phyloP scores from a whole-genome alignment of 2,888 invertebrate species.

The Torymus aiolomorphi region DNA sequence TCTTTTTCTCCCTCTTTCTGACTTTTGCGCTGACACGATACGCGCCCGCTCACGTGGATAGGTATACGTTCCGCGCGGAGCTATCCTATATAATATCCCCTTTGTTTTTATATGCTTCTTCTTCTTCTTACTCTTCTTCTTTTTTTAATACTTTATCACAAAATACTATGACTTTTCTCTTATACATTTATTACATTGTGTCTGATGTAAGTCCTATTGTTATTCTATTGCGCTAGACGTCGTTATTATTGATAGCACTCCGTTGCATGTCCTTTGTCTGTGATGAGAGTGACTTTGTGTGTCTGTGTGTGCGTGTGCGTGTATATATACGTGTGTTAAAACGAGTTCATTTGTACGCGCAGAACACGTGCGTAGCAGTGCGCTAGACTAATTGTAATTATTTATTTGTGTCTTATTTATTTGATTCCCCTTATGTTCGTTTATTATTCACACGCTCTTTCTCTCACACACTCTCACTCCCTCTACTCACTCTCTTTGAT shows the following conservation, averaged over 20 bases:
- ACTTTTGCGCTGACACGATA: constrained; percentile 12
- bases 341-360: constrained; percentile 24
- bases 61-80: too few relatives aligned
- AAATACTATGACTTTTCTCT: constrained; percentile 55
- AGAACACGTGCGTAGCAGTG: neutral
- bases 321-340: constrained; percentile 1
- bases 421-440: constrained; percentile 39
- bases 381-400: constrained; percentile 31
- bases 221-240: constrained; percentile 25
- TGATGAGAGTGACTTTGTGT: too few relatives aligned
- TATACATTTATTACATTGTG: constrained; percentile 9
- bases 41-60: neutral
- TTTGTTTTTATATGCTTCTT: neutral
- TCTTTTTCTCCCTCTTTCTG: constrained; percentile 25
- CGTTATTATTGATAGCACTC: neutral
- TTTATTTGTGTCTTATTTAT: constrained; percentile 30
- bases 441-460: neutral
- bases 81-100: too few relatives aligned
- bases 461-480: constrained; percentile 5
- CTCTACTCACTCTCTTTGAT: neutral
- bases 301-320: too few relatives aligned
- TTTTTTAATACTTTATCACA: constrained; percentile 53
- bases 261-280: too few relatives aligned
- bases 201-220: too few relatives aligned
- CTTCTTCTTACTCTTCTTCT: constrained; percentile 1